phyloP scores from a whole-genome alignment of 2,888 invertebrate species.

The Harpalus rufipes region DNA sequence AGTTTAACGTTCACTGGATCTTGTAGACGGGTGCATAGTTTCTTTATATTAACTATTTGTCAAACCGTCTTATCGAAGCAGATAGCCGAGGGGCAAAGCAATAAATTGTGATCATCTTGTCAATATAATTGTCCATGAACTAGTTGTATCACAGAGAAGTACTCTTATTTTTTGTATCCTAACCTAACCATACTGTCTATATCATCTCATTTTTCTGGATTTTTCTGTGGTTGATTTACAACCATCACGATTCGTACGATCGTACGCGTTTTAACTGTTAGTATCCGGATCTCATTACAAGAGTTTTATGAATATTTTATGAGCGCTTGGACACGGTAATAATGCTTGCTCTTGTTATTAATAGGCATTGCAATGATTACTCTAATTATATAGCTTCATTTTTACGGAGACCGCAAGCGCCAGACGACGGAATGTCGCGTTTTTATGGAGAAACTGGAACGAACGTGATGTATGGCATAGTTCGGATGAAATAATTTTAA shows the following conservation, averaged over 20 bases:
- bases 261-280: conserved; percentile 44
- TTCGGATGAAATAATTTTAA: background rate
- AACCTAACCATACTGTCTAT: conserved; percentile 25
- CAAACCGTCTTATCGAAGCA: conserved; percentile 64
- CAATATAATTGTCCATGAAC: conserved; percentile 66
- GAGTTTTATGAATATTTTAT: conserved; percentile 65
- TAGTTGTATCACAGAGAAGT: conserved; percentile 60
- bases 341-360: conserved; percentile 56
- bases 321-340: conserved; percentile 52
- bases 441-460: conserved; percentile 37
- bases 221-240: conserved; percentile 61
- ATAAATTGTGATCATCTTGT: conserved; percentile 67
- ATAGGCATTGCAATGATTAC: conserved; percentile 55
- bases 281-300: conserved; percentile 62
- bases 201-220: conserved; percentile 54
- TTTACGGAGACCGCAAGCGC: conserved; percentile 21
- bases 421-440: conserved; percentile 14
- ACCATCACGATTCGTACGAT: conserved; percentile 51
- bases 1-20: background rate
- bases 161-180: conserved; percentile 55
- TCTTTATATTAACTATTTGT: conserved; percentile 66
- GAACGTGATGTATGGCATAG: conserved; percentile 36
- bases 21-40: conserved; percentile 37
- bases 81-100: conserved; percentile 61
- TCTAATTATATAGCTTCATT: conserved; percentile 58